Evolutionary conservation across 2,113 vertebrate species (phyloP).

Genomic region (Pipa parva): DNA sequence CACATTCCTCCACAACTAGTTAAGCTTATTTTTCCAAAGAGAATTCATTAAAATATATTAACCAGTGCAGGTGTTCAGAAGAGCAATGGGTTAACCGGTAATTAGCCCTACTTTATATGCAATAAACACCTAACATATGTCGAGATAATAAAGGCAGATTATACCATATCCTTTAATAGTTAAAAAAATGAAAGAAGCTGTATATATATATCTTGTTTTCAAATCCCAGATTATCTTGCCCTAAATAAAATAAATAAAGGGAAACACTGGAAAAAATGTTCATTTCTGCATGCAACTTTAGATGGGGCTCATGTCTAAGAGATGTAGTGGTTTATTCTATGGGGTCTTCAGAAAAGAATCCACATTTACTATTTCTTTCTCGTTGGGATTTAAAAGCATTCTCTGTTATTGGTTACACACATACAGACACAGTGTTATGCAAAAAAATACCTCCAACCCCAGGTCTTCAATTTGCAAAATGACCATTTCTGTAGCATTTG

Average conservation of each 20-base stretch:
- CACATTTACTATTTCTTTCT: conserved; percentile 64
- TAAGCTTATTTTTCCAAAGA: no score
- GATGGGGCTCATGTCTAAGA: conserved; percentile 53
- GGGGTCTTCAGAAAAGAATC: conserved; percentile 60
- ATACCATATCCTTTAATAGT: conserved; percentile 22
- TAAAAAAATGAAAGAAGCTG: no score
- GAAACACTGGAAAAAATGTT: conserved; percentile 25
- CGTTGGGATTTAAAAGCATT: conserved; percentile 69
- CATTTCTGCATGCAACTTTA: conserved; percentile 54
- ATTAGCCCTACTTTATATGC: no score
- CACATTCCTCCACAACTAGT: no score
- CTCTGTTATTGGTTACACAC: conserved; percentile 68
- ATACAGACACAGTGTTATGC: conserved; percentile 56
- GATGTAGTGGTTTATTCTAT: conserved; percentile 50
- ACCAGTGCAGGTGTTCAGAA: no score
- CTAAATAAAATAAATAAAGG: conserved; percentile 43
- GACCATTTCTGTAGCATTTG: conserved; percentile 56
- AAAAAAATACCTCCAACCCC: conserved; percentile 51
- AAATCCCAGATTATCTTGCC: not conserved
- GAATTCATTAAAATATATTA: no score
- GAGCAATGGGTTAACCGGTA: no score
- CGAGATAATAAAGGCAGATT: conserved; percentile 31
- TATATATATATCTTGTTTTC: no score
- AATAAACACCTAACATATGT: no score
- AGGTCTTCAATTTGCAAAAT: conserved; percentile 56